Base-by-base conservation (phyloP, 2,113 vertebrate species). In the Alosa alosa region DNA sequence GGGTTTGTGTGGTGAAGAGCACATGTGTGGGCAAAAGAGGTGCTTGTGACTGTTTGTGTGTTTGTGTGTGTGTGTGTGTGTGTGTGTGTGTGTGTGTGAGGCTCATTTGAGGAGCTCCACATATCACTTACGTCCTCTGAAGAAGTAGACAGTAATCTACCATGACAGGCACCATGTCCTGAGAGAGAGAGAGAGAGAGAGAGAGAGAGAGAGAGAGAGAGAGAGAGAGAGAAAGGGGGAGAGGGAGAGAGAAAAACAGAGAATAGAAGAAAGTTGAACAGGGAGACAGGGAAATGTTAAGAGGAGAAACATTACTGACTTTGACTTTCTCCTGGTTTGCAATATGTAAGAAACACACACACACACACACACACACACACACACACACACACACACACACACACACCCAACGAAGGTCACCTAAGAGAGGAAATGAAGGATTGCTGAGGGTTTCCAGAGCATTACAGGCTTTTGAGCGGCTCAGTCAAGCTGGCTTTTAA, bases 131-230 rank as follows among this genome's bases (percentile, higher is more conserved):
- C 98, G 88, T 94, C 90, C 96, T 95, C 89, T 98, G 96, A 4
- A 99, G 96, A 82, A 99, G 93, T 57, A 99, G 95, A 87, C 96
- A 98, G 91, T 99, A 99, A 93, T 99, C 97, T 83, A 99, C 96
- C 49, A 98, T 94, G 91, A 97, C 92, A 45, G 98, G 98, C 88
- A 99, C 96, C 91, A 96, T 93, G 0, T 97, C 98, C 98, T 99
- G 88, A 36, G 46, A 20, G 52, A 36, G 20, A 4, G 6, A n/a
- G 22, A n/a, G 60, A 9, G 4, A 49, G 47, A 49, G 47, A 11
- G n/a, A 25, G 22, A 64, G 55, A 75, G 49, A 4, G 15, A 84
- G n/a, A 50, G 36, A 72, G 17, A 85, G n/a, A 44, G 36, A 45
- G 50, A 86, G 10, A 86, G 52, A 18, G 36, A 84, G 5, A 46